Percentiles rank a stretch among this genome's conserved stretches.
These are phyloP conservation scores for Apodemus agrarius DNA, from an alignment of 2,797 vertebrate species.

Conservation along the genomic window DNA sequence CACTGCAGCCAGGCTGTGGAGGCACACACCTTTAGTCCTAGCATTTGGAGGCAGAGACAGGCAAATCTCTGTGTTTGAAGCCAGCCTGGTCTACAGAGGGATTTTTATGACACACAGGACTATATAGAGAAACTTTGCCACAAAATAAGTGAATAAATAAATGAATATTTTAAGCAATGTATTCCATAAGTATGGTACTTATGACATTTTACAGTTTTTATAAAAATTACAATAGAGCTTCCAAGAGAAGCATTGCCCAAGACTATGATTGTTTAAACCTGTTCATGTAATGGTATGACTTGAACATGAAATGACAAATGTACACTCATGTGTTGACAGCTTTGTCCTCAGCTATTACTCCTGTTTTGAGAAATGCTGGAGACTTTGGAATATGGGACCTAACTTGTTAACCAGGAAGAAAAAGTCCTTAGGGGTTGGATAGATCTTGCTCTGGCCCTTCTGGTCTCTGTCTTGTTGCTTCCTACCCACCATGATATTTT, in stretches of 20 bases:
- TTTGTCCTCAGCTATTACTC: background rate
- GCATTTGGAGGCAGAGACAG: background rate
- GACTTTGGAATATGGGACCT: background rate
- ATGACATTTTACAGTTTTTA: background rate
- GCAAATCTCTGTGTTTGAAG: background rate
- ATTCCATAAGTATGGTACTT: conserved; percentile 23
- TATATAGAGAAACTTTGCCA: background rate
- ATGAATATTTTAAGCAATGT: background rate
- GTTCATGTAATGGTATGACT: background rate
- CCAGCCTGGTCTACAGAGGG: background rate
- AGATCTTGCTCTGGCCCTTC: background rate
- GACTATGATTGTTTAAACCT: background rate
- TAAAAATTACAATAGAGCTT: background rate
- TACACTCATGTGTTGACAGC: too few species aligned
- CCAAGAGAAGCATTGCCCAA: conserved; percentile 1
- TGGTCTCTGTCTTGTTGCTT: background rate
- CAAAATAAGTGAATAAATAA: background rate
- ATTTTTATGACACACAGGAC: background rate
- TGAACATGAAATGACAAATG: background rate
- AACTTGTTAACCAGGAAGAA: too few species aligned
- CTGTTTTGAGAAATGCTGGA: background rate
- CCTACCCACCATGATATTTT: background rate
- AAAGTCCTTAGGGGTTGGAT: background rate
- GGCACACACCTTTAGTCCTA: background rate
- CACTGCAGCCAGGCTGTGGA: background rate